A percentile compares a stretch with the other conserved stretches of the same genome.
These are phyloP conservation scores for Lophura nycthemera DNA, from an alignment of 2,113 vertebrate genomes.

Conservation along the genomic window DNA sequence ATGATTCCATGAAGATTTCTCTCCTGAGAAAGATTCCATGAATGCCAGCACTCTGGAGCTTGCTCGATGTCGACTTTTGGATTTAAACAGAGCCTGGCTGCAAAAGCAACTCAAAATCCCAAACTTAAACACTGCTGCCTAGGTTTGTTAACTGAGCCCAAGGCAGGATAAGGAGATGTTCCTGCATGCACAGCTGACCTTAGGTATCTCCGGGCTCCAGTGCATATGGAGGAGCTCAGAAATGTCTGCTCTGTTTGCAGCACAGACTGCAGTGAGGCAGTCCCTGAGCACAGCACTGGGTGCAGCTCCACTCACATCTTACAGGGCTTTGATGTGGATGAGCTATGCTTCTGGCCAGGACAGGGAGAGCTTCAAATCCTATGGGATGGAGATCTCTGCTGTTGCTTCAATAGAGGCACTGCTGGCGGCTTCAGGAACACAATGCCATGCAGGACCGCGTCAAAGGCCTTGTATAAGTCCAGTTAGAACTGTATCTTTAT, in stretches of 20 bases:
- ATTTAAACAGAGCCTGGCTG: not conserved
- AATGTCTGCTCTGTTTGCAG: not conserved
- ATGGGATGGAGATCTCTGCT: not conserved
- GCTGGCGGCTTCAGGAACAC: not conserved
- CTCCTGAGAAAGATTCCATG: rapidly evolving
- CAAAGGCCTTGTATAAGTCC: too few species aligned
- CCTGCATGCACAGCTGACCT: not conserved
- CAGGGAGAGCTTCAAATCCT: not conserved
- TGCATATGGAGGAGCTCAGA: not conserved
- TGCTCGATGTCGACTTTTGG: rapidly evolving
- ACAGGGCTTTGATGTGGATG: not conserved
- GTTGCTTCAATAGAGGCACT: not conserved
- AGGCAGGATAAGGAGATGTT: not conserved
- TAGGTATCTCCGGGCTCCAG: not conserved
- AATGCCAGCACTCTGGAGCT: not conserved
- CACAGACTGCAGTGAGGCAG: not conserved
- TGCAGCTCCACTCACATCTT: not conserved
- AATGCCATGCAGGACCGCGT: too few species aligned
- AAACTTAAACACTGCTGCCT: not conserved
- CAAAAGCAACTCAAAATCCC: not conserved
- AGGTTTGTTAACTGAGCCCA: not conserved
- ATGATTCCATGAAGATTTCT: too few species aligned
- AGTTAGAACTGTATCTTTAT: not conserved
- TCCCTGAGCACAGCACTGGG: not conserved
- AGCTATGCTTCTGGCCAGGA: not conserved